A percentile compares a stretch with the other conserved stretches of the same genome.
phyloP scores from a whole-genome alignment of 2,113 vertebrate species.

The Myrmophylax atrothorax region DNA sequence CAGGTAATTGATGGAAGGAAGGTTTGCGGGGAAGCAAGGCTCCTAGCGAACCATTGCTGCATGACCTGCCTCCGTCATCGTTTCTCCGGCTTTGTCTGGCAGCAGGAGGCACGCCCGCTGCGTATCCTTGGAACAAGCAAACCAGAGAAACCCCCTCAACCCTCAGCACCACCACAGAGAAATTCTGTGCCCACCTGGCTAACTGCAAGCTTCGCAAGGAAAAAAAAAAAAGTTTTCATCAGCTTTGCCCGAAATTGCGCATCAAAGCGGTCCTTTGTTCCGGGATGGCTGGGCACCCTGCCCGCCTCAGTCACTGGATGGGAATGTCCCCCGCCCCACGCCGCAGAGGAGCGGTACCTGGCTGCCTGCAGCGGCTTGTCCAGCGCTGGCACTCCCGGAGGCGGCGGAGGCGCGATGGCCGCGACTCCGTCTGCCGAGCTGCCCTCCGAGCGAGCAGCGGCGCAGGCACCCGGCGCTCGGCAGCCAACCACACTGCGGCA shows the following conservation, averaged over 20 bases:
- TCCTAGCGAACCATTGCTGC: background rate
- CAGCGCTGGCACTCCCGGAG: background rate
- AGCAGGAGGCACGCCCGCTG: conserved; percentile 28
- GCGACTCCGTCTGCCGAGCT: background rate
- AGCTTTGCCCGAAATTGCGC: background rate
- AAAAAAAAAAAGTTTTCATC: background rate
- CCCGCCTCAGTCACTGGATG: conserved; percentile 4
- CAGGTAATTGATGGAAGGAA: background rate
- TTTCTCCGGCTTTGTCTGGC: conserved; percentile 47
- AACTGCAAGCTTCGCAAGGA: background rate
- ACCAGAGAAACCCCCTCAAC: background rate
- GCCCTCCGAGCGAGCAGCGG: background rate
- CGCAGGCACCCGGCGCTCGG: background rate
- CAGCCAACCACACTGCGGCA: conserved; percentile 60
- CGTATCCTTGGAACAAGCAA: background rate
- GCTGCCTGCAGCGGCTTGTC: conserved; percentile 44
- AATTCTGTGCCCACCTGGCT: background rate
- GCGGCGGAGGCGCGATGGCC: background rate
- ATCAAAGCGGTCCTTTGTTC: conserved; percentile 39
- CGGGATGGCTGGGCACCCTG: background rate
- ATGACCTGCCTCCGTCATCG: background rate
- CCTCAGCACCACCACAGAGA: background rate
- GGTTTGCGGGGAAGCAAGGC: background rate
- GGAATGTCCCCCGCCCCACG: conserved; percentile 13
- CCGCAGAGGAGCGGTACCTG: conserved; percentile 13